Percentiles rank a stretch among this genome's conserved stretches.
These are phyloP conservation scores for Echinarachnius parma DNA, from an alignment of 53 echinoderm and acorn worm genomes.

Conservation along the genomic window DNA sequence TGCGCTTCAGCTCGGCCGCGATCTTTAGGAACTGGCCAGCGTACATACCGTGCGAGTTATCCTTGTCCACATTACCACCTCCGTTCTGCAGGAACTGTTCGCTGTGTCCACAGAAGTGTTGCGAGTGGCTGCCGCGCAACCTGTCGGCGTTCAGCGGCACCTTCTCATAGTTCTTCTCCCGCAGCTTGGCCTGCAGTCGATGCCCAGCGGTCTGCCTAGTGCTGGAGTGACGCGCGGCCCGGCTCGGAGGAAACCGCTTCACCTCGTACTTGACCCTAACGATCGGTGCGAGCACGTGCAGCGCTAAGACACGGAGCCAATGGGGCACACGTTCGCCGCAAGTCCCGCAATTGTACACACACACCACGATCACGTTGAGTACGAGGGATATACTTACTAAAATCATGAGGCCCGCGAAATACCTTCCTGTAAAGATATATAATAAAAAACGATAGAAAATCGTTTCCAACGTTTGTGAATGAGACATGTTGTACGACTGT, in stretches of 20 bases:
- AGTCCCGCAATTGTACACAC: conserved; percentile 66
- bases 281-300: conserved; percentile 61
- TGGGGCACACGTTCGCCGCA: conserved; percentile 68
- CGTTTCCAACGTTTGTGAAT: neutral
- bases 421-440: conserved; percentile 63
- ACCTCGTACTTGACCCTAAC: conserved; percentile 56
- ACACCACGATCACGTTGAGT: conserved; percentile 86
- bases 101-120: conserved; percentile 12
- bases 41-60: conserved; percentile 30
- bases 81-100: conserved; percentile 22
- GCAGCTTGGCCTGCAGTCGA: conserved; percentile 27
- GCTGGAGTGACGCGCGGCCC: conserved; percentile 9
- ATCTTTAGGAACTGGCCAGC: conserved; percentile 44
- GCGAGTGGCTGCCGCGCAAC: conserved; percentile 1
- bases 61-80: conserved; percentile 27
- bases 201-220: conserved; percentile 5
- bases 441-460: neutral
- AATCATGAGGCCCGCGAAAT: conserved; percentile 87
- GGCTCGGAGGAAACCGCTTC: conserved; percentile 39
- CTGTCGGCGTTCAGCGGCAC: conserved; percentile 29
- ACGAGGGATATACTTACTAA: conserved; percentile 85
- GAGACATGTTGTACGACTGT: too few species aligned
- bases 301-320: conserved; percentile 67
- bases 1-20: conserved; percentile 67
- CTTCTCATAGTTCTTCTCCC: conserved; percentile 36